Conservation (phyloP, 2,113 vertebrate species). For the Suncus etruscus region DNA sequence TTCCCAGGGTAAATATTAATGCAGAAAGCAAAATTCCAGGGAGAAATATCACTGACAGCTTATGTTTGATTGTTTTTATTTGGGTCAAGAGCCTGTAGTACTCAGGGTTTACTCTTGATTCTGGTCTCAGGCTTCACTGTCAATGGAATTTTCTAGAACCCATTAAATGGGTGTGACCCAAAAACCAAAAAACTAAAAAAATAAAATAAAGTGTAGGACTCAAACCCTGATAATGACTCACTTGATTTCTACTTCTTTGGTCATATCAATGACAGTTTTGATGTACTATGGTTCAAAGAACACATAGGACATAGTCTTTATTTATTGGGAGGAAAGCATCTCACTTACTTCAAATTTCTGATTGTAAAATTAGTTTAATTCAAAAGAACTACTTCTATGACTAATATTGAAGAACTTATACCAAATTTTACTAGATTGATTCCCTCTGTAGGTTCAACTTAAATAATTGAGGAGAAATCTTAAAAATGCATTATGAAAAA, state of each 20-base stretch:
- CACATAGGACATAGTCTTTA: not conserved
- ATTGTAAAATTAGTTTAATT: not conserved
- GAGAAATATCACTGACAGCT: not conserved
- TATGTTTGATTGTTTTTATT: too few relatives aligned
- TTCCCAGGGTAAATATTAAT: not conserved
- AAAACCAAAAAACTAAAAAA: too few relatives aligned
- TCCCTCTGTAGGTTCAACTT: not conserved
- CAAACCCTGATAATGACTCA: too few relatives aligned
- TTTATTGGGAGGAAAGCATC: not conserved
- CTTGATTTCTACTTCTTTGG: too few relatives aligned
- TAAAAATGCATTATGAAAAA: too few relatives aligned
- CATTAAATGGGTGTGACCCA: too few relatives aligned
- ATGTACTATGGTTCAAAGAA: not conserved
- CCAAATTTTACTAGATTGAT: not conserved
- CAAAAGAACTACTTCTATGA: not conserved
- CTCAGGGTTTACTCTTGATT: too few relatives aligned
- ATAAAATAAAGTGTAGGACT: too few relatives aligned
- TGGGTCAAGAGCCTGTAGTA: too few relatives aligned
- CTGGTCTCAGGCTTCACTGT: too few relatives aligned
- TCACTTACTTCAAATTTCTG: not conserved
- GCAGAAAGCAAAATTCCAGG: not conserved
- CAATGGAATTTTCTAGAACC: too few relatives aligned
- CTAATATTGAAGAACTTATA: not conserved
- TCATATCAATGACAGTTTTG: not conserved
- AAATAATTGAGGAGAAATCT: not conserved